A percentile compares a stretch with the other conserved stretches of the same genome.
Evolutionary conservation across 2,888 invertebrate genomes (phyloP).

Genomic region (Leucophenga montana): DNA sequence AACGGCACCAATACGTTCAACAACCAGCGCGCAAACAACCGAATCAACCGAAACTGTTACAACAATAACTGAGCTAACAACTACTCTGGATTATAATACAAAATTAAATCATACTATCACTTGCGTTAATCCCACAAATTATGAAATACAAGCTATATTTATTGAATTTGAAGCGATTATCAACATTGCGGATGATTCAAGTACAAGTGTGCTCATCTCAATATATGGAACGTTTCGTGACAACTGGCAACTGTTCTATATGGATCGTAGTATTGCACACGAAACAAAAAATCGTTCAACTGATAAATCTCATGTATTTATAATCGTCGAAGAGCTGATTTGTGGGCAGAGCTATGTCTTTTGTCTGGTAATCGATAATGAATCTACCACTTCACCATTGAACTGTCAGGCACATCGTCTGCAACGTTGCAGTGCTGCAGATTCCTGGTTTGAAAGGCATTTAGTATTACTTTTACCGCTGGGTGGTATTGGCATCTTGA

Average conservation of each 20-base stretch:
- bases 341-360: neutral
- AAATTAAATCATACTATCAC: neutral
- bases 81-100: slow-evolving; percentile 4
- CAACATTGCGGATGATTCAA: slow-evolving; percentile 25
- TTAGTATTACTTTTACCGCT: slow-evolving; percentile 44
- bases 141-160: neutral
- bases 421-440: too few relatives aligned
- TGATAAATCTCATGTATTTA: too few relatives aligned
- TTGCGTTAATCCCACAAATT: neutral
- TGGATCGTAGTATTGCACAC: too few relatives aligned
- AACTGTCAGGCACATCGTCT: slow-evolving; percentile 56
- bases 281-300: too few relatives aligned
- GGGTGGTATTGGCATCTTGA: slow-evolving; percentile 42
- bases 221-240: slow-evolving; percentile 29
- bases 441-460: slow-evolving; percentile 52
- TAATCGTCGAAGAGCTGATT: neutral
- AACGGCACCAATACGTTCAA: slow-evolving; percentile 1
- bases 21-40: neutral
- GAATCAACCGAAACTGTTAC: neutral
- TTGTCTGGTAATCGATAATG: slow-evolving; percentile 39
- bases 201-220: slow-evolving; percentile 26
- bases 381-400: slow-evolving; percentile 48
- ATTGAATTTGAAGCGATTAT: slow-evolving; percentile 33
- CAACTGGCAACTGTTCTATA: neutral
- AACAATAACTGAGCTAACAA: neutral